Percentiles rank a stretch among this genome's conserved stretches.
Evolutionary conservation across 2,797 vertebrate species (phyloP).

Genomic region (Orestias chungarensis): DNA sequence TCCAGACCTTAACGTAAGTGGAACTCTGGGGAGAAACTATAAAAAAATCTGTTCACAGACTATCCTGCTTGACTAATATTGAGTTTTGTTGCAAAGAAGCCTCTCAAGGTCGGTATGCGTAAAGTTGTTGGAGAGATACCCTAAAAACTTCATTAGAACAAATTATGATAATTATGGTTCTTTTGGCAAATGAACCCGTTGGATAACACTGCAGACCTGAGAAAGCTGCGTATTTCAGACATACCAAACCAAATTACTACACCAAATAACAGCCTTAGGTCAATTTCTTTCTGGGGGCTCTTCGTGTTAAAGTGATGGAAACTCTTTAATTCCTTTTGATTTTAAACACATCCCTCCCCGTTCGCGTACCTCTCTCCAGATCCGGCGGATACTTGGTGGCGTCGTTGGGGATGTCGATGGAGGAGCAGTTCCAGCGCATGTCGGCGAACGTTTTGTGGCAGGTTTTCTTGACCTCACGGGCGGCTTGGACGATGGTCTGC

Average conservation of each 20-base stretch:
- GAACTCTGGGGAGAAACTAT: no score
- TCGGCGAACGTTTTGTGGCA: constrained; percentile 94
- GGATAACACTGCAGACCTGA: constrained; percentile 28
- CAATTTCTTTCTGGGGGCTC: constrained; percentile 1
- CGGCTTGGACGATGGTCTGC: constrained; percentile 93
- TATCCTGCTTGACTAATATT: not conserved
- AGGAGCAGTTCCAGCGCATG: constrained; percentile 99
- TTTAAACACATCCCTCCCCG: not conserved
- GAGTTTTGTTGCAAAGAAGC: not conserved
- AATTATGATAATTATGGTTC: no score
- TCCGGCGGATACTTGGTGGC: constrained; percentile 90
- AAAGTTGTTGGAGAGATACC: not conserved
- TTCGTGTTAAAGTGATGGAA: constrained; percentile 7
- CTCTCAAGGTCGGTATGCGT: not conserved
- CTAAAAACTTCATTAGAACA: no score
- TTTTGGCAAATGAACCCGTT: constrained; percentile 28
- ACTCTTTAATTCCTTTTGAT: constrained; percentile 16
- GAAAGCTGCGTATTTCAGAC: constrained; percentile 27
- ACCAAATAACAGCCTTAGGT: constrained; percentile 19
- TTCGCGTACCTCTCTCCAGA: constrained; percentile 90
- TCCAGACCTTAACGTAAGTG: no score
- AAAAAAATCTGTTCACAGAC: no score
- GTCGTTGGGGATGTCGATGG: constrained; percentile 86
- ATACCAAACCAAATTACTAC: constrained; percentile 30
- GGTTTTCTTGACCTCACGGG: constrained; percentile 92